phyloP scores from a whole-genome alignment of 2,888 invertebrate species.

The Pomacea canaliculata region DNA sequence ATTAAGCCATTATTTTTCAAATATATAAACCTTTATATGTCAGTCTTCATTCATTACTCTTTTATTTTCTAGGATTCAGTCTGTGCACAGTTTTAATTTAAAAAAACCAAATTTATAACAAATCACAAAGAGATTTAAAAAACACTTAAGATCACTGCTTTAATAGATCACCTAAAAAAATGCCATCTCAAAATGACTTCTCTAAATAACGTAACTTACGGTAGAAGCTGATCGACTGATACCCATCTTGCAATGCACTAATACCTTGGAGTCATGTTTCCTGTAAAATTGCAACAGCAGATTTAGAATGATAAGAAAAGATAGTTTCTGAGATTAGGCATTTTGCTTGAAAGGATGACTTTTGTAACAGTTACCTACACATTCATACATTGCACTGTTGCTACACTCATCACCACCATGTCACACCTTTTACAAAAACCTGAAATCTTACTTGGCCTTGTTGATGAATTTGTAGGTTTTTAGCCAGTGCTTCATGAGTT shows the following conservation, averaged over 20 bases:
- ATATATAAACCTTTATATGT: background rate
- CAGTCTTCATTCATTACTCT: no score
- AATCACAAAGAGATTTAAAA: no score
- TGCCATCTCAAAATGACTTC: no score
- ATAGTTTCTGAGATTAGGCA: background rate
- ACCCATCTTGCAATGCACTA: constrained; percentile 99
- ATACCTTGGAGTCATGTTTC: constrained; percentile 61
- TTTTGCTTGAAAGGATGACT: background rate
- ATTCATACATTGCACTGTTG: background rate
- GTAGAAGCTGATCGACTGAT: constrained; percentile 98
- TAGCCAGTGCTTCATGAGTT: constrained; percentile 97
- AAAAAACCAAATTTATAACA: background rate
- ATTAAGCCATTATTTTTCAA: background rate
- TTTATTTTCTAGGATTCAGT: no score
- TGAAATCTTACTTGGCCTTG: constrained; percentile 78
- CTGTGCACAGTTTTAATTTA: no score
- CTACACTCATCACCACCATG: no score
- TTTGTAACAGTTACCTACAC: background rate
- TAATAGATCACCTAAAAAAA: no score
- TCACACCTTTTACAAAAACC: no score
- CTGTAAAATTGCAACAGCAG: constrained; percentile 38
- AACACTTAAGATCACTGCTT: no score
- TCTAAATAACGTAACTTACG: constrained; percentile 72
- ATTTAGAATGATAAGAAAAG: background rate
- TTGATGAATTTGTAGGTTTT: constrained; percentile 96